Evolutionary conservation across 2,113 vertebrate genomes (phyloP).

Genomic region (Dicentrarchus labrax): DNA sequence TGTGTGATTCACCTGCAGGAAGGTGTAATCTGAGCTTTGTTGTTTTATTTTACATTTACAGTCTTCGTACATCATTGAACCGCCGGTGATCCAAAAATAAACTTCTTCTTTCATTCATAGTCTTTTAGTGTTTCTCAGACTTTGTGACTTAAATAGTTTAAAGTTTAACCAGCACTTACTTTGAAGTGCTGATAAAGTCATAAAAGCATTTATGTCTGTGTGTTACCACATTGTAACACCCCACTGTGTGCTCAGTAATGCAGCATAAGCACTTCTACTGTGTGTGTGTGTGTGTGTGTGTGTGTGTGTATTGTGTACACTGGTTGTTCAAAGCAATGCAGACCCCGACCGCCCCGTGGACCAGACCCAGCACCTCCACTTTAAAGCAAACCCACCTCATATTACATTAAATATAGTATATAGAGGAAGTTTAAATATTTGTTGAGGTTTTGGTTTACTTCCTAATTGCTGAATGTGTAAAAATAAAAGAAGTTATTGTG

Average conservation of each 20-base stretch:
- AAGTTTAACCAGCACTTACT: background rate
- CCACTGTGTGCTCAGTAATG: background rate
- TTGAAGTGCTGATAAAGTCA: background rate
- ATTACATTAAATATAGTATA: background rate
- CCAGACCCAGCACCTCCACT: background rate
- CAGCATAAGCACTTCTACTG: slow-evolving; percentile 10
- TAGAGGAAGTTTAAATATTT: background rate
- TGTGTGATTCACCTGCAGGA: too few species aligned
- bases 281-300: background rate
- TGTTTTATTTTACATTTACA: too few species aligned
- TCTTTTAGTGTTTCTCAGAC: too few species aligned
- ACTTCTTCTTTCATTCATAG: too few species aligned
- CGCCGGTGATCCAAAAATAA: too few species aligned
- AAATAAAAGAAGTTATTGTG: background rate
- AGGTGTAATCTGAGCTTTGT: too few species aligned
- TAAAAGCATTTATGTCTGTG: background rate
- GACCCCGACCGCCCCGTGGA: background rate
- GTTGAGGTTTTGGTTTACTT: background rate
- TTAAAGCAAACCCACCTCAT: background rate
- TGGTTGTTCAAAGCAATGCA: background rate
- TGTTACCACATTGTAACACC: background rate
- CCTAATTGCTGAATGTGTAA: background rate
- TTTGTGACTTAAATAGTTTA: background rate
- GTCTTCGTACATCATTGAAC: too few species aligned
- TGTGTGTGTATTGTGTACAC: background rate